Base-by-base conservation (phyloP, 2,888 invertebrate species). In the Molanna angustata region DNA sequence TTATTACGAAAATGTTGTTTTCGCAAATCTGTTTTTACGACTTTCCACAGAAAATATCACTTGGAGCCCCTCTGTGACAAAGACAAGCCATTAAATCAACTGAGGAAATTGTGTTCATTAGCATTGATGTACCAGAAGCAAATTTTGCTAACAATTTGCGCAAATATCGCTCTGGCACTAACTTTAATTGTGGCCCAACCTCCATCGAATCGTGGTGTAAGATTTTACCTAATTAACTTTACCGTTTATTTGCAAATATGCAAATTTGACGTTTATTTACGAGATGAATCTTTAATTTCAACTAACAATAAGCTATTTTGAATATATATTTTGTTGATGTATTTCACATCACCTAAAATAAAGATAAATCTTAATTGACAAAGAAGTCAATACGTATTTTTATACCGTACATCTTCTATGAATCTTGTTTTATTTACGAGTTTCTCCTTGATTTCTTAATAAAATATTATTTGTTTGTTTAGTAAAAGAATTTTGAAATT, bases 41-140 rank as follows among this genome's bases (percentile, higher is more conserved):
- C 13, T 4, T 35, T 4, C 4, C 35, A 35, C 35, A 35, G n/a
- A 35, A 13, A n/a, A 35, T 35, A n/a, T 35, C 13, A 11, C 13
- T n/a, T 35, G 4, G 4, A 13, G 37, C n/a, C 20, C 3, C 11
- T 27, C 27, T 37, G 44, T 50, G 35, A 50, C 50, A 50, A 37
- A 50, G 50, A 17, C 43, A 21, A 31, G 9, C 35, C 49, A 43
- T 53, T 53, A 53, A 53, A 43, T 53, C 44, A 49, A 44, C n/a
- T 14, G n/a, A 27, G 21, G 11, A 20, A 43, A 27, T 45, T 45
- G 51, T 46, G 50, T 54, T 54, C 54, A 54, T 54, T 54, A 44
- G 50, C 54, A 54, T 54, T 32, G 45, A 50, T 33, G 44, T 35
- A 33, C 31, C 41, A 11, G 32, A 32, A 52, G 51, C 32, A n/a